phyloP scores from a whole-genome alignment of 1,140 invertebrate species.

The Drosophila mauritiana region DNA sequence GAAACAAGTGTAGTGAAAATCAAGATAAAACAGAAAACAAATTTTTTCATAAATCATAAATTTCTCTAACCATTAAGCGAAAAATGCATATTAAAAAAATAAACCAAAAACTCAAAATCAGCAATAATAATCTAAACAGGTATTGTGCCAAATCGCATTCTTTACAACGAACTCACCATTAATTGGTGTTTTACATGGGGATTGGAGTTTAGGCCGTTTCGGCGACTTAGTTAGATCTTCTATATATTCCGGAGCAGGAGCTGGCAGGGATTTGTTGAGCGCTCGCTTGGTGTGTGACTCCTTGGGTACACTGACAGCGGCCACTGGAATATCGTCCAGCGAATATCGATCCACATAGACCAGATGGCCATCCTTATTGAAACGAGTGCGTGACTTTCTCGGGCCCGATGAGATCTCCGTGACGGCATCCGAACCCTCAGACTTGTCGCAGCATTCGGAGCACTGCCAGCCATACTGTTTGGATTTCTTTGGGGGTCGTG shows the following conservation, averaged over 20 bases:
- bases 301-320: conserved; percentile 10
- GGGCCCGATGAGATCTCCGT: conserved; percentile 91
- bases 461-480: conserved; percentile 97
- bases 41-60: background rate
- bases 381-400: conserved; percentile 89
- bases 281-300: conserved; percentile 40
- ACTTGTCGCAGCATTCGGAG: conserved; percentile 95
- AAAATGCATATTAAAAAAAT: background rate
- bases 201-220: conserved; percentile 57
- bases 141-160: background rate
- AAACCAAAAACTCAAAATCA: conserved; percentile 11
- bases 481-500: conserved; percentile 96
- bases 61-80: background rate
- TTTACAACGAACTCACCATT: conserved; percentile 45
- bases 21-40: background rate
- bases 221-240: conserved; percentile 65
- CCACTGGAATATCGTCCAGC: conserved; percentile 58
- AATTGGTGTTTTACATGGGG: conserved; percentile 63
- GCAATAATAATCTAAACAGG: background rate
- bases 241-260: conserved; percentile 14
- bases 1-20: background rate
- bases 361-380: conserved; percentile 88
- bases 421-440: conserved; percentile 91
- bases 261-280: conserved; percentile 62
- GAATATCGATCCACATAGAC: conserved; percentile 70